Conservation (phyloP, 53 echinoderm and acorn worm genomes). For the Paracentrotus lividus region DNA sequence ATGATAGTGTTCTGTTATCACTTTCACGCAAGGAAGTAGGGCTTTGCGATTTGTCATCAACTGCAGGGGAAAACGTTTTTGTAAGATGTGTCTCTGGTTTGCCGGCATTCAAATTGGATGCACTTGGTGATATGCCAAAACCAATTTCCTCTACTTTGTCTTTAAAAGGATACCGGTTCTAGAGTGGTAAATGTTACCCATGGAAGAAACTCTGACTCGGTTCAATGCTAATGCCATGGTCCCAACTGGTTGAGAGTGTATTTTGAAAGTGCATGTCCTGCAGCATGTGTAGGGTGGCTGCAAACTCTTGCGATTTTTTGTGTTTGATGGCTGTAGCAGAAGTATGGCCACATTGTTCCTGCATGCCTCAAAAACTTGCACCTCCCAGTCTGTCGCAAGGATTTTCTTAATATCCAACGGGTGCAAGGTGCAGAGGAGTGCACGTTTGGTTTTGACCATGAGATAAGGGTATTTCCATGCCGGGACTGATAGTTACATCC, state of each 20-base stretch:
- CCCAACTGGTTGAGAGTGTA: no score
- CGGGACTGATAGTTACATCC: background rate
- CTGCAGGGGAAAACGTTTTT: constrained; percentile 34
- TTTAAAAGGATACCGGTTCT: background rate
- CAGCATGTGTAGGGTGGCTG: no score
- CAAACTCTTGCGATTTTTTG: no score
- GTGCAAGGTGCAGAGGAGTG: no score
- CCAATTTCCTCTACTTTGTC: constrained; percentile 52
- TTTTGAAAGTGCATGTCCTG: no score
- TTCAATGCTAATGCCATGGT: background rate
- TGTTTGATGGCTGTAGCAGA: no score
- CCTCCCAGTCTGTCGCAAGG: no score
- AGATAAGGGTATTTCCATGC: background rate
- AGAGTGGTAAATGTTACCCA: background rate
- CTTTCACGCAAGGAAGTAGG: constrained; percentile 22
- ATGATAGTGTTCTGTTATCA: background rate
- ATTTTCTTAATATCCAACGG: no score
- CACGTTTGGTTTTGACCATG: background rate
- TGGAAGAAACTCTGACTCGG: background rate
- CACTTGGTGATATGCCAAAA: constrained; percentile 51
- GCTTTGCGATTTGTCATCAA: constrained; percentile 43
- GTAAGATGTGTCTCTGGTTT: constrained; percentile 39
- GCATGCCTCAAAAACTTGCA: no score
- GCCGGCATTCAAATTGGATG: constrained; percentile 50
- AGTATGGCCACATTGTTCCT: no score